phyloP scores from a whole-genome alignment of 2,113 vertebrate genomes.

The Ammodytes marinus region DNA sequence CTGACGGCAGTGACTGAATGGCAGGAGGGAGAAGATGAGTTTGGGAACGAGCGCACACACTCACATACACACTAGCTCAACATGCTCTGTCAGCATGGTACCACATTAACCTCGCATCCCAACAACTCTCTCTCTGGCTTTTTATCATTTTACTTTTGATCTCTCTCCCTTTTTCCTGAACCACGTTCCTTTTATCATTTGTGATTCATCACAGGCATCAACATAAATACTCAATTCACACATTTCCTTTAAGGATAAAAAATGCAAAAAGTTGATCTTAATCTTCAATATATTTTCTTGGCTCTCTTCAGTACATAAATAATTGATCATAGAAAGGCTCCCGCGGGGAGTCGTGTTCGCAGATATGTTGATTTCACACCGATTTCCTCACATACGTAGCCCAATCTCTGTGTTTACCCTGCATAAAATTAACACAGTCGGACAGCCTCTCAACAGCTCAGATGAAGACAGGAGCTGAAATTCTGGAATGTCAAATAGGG shows the following conservation, averaged over 20 bases:
- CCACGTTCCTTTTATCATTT: conserved; percentile 39
- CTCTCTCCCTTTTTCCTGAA: conserved; percentile 33
- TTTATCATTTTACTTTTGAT: conserved; percentile 52
- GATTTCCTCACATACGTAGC: conserved; percentile 67
- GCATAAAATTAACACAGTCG: conserved; percentile 66
- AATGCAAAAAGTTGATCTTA: conserved; percentile 62
- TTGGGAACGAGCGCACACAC: conserved; percentile 11
- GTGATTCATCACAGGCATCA: conserved; percentile 65
- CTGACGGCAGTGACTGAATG: conserved; percentile 40
- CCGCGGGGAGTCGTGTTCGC: conserved; percentile 53
- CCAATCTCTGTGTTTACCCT: conserved; percentile 68
- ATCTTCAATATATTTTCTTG: conserved; percentile 73
- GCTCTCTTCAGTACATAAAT: conserved; percentile 73
- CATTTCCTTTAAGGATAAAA: conserved; percentile 68
- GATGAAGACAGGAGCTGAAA: conserved; percentile 11
- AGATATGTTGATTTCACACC: conserved; percentile 78
- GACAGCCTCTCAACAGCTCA: conserved; percentile 55
- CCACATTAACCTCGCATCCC: conserved; percentile 69
- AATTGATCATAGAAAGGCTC: conserved; percentile 73
- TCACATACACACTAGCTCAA: conserved; percentile 4
- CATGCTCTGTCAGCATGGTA: conserved; percentile 71
- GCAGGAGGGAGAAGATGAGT: conserved; percentile 57
- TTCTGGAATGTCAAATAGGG: conserved; percentile 50
- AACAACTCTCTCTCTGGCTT: conserved; percentile 57
- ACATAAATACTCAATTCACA: conserved; percentile 63